Evolutionary conservation across 2,888 invertebrate species (phyloP).

Genomic region (Euproctis similis): DNA sequence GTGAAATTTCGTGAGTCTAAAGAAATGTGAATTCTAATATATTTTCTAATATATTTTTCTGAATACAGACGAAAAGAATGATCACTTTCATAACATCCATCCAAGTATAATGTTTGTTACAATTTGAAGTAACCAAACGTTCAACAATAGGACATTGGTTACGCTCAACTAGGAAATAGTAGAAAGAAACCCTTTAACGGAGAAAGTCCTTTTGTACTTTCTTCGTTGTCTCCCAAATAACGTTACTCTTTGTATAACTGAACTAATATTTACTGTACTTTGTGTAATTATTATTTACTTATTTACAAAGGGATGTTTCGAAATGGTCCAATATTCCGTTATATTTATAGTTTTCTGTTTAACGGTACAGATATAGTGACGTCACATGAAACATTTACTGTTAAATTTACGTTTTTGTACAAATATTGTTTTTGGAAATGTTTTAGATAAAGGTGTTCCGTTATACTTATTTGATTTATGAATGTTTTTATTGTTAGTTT

Average conservation of each 20-base stretch:
- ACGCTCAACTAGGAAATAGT: constrained; percentile 47
- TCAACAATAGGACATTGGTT: constrained; percentile 43
- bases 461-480: constrained; percentile 23
- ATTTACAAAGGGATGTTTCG: constrained; percentile 62
- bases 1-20: too few relatives aligned
- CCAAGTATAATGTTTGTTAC: constrained; percentile 25
- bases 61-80: constrained; percentile 1
- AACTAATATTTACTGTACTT: constrained; percentile 59
- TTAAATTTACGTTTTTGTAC: constrained; percentile 28
- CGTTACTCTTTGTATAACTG: constrained; percentile 61
- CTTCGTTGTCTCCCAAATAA: constrained; percentile 51
- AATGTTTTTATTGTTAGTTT: too few relatives aligned
- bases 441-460: constrained; percentile 28
- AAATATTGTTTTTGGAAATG: constrained; percentile 49
- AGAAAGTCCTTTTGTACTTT: constrained; percentile 69
- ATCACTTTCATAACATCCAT: constrained; percentile 25
- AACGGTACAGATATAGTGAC: constrained; percentile 45
- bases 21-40: too few relatives aligned
- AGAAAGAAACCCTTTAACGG: constrained; percentile 52
- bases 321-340: constrained; percentile 62
- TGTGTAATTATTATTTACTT: constrained; percentile 59
- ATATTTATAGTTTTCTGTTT: constrained; percentile 37
- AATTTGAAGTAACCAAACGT: constrained; percentile 31
- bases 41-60: too few relatives aligned
- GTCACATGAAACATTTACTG: constrained; percentile 17